Conservation (phyloP, 2,888 invertebrate genomes). For the Sinodicranocentrus sp. region DNA sequence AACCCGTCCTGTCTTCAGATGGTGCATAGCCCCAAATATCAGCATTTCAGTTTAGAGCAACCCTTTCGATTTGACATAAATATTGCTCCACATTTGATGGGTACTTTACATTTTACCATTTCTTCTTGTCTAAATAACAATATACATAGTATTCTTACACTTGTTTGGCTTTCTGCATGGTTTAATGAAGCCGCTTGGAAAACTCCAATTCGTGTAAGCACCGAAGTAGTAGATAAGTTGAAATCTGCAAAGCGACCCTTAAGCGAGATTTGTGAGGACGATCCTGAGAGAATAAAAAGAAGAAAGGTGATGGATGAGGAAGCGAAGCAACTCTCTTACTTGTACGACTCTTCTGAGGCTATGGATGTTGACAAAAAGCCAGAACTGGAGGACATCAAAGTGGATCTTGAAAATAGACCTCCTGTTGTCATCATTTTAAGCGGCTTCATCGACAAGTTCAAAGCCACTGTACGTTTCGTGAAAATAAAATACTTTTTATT, state of each 20-base stretch:
- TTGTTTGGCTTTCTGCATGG: background rate
- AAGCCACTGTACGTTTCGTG: conserved; percentile 38
- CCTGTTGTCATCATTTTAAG: conserved; percentile 57
- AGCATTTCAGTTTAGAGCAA: conserved; percentile 89
- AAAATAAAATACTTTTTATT: background rate
- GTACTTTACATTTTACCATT: no score
- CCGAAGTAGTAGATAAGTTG: conserved; percentile 90
- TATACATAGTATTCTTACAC: no score
- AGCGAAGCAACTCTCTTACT: conserved; percentile 19
- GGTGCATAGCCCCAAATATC: conserved; percentile 85
- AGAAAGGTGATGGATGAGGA: conserved; percentile 32
- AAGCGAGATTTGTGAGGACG: conserved; percentile 32
- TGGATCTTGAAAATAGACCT: conserved; percentile 45
- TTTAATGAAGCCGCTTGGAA: conserved; percentile 91
- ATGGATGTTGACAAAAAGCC: conserved; percentile 15
- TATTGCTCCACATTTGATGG: conserved; percentile 92
- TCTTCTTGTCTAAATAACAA: no score
- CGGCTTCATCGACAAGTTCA: conserved; percentile 45
- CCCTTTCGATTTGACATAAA: conserved; percentile 92
- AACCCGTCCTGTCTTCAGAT: conserved; percentile 86
- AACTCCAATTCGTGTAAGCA: conserved; percentile 92
- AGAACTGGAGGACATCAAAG: conserved; percentile 31
- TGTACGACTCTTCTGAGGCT: background rate
- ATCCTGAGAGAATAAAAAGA: conserved; percentile 31
- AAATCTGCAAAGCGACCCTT: conserved; percentile 82